These are phyloP conservation scores for Spongia lamella DNA, from an alignment of 37 sponge, comb jelly and placozoan species.

Conservation along the genomic window DNA sequence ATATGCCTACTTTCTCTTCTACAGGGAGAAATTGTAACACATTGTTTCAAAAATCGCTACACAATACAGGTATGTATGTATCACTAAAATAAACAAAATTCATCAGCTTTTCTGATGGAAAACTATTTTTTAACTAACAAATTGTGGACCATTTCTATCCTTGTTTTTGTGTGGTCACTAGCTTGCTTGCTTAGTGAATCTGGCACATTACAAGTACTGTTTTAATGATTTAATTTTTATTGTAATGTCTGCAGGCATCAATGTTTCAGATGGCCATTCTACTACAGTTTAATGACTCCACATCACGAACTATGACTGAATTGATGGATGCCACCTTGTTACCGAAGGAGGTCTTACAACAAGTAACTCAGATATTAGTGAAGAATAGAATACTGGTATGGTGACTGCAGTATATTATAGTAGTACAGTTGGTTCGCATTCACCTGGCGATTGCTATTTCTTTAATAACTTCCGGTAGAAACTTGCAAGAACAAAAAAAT, in stretches of 20 bases:
- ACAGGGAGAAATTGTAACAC: conserved; percentile 86
- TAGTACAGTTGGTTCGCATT: no score
- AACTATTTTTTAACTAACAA: no score
- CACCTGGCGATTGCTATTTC: no score
- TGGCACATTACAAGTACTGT: no score
- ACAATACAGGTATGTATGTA: conserved; percentile 78
- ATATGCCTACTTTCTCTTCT: neutral
- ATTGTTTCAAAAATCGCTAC: conserved; percentile 86
- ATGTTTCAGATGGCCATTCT: conserved; percentile 96
- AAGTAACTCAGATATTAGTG: conserved; percentile 68
- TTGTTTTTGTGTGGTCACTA: no score
- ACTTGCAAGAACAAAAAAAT: neutral
- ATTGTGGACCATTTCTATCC: no score
- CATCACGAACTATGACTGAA: conserved; percentile 51
- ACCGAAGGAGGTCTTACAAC: conserved; percentile 65
- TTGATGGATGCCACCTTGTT: conserved; percentile 64
- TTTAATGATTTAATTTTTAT: no score
- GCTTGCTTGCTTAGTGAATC: no score
- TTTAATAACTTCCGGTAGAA: no score
- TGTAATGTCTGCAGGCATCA: conserved; percentile 60
- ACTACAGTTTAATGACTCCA: conserved; percentile 77
- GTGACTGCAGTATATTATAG: neutral
- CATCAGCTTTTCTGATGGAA: no score
- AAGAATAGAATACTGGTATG: conserved; percentile 80
- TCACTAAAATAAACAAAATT: no score